Evolutionary conservation across 2,113 vertebrate species (phyloP), one percentile per base, ranked within the genome.

Genomic region (Etheostoma cragini): DNA sequence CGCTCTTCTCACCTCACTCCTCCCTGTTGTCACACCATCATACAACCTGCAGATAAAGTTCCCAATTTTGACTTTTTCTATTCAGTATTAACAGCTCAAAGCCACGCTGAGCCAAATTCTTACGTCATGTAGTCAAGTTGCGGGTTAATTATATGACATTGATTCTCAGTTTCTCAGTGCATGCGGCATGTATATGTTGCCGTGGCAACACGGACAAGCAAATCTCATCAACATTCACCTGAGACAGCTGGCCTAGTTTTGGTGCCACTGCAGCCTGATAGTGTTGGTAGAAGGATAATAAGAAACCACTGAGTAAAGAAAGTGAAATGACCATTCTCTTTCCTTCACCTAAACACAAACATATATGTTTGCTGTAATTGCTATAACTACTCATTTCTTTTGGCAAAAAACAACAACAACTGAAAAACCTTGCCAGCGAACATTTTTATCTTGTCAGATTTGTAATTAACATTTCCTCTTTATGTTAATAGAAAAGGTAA

Each of bases 1-100:
- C 54, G 58, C 81, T 76, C 76, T 85, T 89, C 81, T 78, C 85
- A 70, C 78, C 70, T 76, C 63, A 4, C 17, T 33, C 47, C 57
- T 65, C 63, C 35, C 38, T 57, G 58, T 60, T 21, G 30, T 79
- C 76, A 70, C 73, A 6, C 66, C 66, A 16, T 68, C 66, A 1
- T 2, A 30, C 57, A 12, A 46, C 70, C 60, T 3, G 45, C 57
- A 38, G 65, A 58, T 1, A 33, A 12, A 45, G 21, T 1, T 12
- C 62, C n/a, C 16, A 14, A 6, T 15, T 42, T 33, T 26, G 52
- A 54, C n/a, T 11, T 53, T 45, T 50, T 49, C 19, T 38, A 19
- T 15, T 42, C 35, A 42, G 16, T 24, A 17, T 47, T 45, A n/a
- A 22, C 19, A 26, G 21, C 5, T 16, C 33, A 76, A 42, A 47